phyloP scores from a whole-genome alignment of 1,140 invertebrate species.

The Calosoma granatense region DNA sequence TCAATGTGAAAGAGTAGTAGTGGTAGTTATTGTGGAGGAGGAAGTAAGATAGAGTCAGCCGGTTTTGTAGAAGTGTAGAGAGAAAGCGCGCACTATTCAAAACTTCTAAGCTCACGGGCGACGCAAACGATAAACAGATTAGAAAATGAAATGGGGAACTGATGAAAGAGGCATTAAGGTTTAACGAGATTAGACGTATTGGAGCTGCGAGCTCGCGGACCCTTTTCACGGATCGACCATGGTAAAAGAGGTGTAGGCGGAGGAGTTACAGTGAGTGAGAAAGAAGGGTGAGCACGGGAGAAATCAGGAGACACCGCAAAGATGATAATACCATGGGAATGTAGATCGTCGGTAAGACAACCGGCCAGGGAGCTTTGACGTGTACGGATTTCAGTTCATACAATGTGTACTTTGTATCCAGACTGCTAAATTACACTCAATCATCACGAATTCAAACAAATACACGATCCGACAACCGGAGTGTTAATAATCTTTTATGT shows the following conservation, averaged over 20 bases:
- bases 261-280: not conserved
- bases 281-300: not conserved
- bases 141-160: conserved; percentile 10
- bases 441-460: no score
- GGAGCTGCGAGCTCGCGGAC: not conserved
- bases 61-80: no score
- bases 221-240: not conserved
- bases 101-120: not conserved
- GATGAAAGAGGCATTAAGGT: conserved; percentile 10
- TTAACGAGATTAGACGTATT: conserved; percentile 9
- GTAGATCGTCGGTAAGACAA: not conserved
- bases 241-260: not conserved
- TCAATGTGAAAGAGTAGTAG: no score
- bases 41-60: no score
- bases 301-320: not conserved
- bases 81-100: not conserved
- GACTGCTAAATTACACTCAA: no score
- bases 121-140: conserved; percentile 10
- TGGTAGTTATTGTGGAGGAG: no score
- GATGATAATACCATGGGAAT: not conserved
- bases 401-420: no score
- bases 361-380: not conserved
- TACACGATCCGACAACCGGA: no score
- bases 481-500: no score
- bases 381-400: not conserved